Base-by-base conservation (phyloP, 2,113 vertebrate species). In the Nannospalax galili region DNA sequence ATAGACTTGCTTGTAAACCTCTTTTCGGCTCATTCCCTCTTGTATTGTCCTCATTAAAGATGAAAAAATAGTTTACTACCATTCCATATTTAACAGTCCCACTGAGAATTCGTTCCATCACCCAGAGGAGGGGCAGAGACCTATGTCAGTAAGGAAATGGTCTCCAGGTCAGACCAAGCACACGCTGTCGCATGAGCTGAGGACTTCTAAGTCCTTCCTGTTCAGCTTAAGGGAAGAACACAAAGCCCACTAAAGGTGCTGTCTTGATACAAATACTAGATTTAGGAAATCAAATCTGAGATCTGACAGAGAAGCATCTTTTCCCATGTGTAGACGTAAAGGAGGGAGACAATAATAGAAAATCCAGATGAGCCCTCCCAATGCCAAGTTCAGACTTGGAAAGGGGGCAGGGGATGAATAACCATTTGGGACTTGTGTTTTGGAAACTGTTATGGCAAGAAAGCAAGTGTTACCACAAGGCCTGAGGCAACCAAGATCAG, bases 31-130 rank as follows among this genome's bases (percentile, higher is more conserved):
- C 75, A 70, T 96, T 96, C 93, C 96, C 92, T 92, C 72, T 88
- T 92, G 84, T 90, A 91, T 84, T 95, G 95, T 80, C 92, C 96
- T 96, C 91, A 72, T 95, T 94, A 93, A 93, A 96, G 69, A 94
- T 94, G 88, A 75, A 95, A 97, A 96, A 95, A 94, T 91, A 95
- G 91, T 89, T 96, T 62, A 56, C 37, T 87, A 62, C 80, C 70
- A 87, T 88, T 93, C 88, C 78, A 64, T 92, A 78, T 95, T 88
- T 96, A 93, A 90, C 79, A 95, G 56, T 78, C 74, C 89, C 80
- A 56, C 45, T 65, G 75, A 96, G 92, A 94, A 69, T 62, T 84
- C 75, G 72, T 48, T 24, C 82, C 30, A 5, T 62, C 26, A 1
- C 42, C 62, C 0, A 1, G 37, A 32, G 52, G 35, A 0, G 35